Evolutionary conservation across 2,888 invertebrate genomes (phyloP).

Genomic region (Parascotia fuliginaria): DNA sequence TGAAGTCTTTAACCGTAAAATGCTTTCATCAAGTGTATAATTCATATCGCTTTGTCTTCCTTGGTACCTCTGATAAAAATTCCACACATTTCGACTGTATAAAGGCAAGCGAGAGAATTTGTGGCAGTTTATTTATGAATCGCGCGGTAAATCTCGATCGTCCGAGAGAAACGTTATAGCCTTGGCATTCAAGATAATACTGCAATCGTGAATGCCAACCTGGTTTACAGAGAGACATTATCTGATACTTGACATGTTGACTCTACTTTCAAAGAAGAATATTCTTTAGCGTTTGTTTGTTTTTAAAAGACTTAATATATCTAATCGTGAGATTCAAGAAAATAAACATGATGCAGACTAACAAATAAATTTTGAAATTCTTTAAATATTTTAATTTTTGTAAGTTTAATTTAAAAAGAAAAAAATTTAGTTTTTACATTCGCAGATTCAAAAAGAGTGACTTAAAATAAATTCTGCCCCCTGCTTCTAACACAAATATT

Average conservation of each 20-base stretch:
- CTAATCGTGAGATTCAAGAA: too few species aligned
- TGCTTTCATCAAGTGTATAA: slow-evolving; percentile 69
- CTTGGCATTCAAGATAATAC: slow-evolving; percentile 52
- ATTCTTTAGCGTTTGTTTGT: background rate
- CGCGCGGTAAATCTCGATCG: slow-evolving; percentile 46
- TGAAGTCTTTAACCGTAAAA: slow-evolving; percentile 54
- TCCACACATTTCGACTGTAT: slow-evolving; percentile 62
- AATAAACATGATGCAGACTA: too few species aligned
- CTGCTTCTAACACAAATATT: background rate
- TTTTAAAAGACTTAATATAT: too few species aligned
- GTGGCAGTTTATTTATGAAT: slow-evolving; percentile 52
- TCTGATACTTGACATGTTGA: slow-evolving; percentile 33
- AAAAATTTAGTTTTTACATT: too few species aligned
- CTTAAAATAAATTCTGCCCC: background rate
- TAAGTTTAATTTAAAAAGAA: too few species aligned
- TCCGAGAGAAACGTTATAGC: slow-evolving; percentile 36
- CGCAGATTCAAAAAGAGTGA: too few species aligned
- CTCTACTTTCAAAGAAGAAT: slow-evolving; percentile 16
- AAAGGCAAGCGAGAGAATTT: slow-evolving; percentile 50
- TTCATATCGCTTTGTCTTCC: slow-evolving; percentile 60
- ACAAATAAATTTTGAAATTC: too few species aligned
- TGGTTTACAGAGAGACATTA: slow-evolving; percentile 45
- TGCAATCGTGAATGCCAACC: slow-evolving; percentile 41
- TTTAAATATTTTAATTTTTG: too few species aligned
- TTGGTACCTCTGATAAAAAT: slow-evolving; percentile 65